Evolutionary conservation across 2,797 vertebrate species (phyloP).

Genomic region (Eupleurogrammus muticus): DNA sequence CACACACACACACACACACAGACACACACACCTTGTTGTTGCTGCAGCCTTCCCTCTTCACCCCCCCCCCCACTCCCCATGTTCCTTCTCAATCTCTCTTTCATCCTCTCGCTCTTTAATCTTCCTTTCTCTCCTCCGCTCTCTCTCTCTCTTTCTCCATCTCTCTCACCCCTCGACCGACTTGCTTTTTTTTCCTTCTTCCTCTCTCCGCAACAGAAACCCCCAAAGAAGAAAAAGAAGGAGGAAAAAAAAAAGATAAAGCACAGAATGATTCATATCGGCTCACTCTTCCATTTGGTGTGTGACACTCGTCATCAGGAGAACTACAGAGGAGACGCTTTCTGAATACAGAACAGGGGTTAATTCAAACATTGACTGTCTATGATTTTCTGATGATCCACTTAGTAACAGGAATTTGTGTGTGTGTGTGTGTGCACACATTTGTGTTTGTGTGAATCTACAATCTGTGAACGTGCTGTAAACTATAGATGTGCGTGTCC

Average conservation of each 20-base stretch:
- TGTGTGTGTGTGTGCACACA: constrained; percentile 27
- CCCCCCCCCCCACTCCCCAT: background rate
- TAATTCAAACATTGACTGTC: constrained; percentile 60
- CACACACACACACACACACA: constrained; percentile 19
- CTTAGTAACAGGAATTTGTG: constrained; percentile 30
- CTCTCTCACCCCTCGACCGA: constrained; percentile 18
- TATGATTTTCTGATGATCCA: constrained; percentile 64
- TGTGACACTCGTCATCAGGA: constrained; percentile 33
- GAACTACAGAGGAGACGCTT: constrained; percentile 39
- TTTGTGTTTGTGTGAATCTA: background rate
- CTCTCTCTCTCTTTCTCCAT: constrained; percentile 24
- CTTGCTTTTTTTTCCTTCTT: constrained; percentile 33
- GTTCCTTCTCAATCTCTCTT: constrained; percentile 47
- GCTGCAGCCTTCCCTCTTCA: background rate
- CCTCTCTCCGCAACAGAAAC: constrained; percentile 24
- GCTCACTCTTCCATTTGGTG: constrained; percentile 2
- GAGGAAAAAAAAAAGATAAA: constrained; percentile 17
- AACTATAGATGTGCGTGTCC: too few species aligned
- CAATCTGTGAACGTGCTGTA: too few species aligned
- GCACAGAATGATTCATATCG: constrained; percentile 39
- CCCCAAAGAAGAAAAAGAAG: background rate
- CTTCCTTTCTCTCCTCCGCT: constrained; percentile 31
- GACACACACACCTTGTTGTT: constrained; percentile 21
- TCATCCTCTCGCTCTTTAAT: constrained; percentile 59
- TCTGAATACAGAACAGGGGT: constrained; percentile 41